Base-by-base conservation (phyloP, 2,797 vertebrate genomes). In the Enteromius argenteus region DNA sequence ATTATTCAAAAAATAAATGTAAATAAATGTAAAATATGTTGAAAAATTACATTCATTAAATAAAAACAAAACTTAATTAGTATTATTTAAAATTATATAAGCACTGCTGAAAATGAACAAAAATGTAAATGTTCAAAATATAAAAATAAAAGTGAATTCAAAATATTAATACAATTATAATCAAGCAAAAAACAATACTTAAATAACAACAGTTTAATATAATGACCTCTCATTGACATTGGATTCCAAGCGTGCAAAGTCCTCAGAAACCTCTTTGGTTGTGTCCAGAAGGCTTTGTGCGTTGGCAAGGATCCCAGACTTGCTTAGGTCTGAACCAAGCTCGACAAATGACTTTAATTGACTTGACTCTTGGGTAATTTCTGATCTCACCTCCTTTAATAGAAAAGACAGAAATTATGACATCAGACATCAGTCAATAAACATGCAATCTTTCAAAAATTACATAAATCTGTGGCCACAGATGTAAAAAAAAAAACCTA, bases 361-460 rank as follows among this genome's bases (percentile, higher is more conserved):
- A 79, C 95, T 94, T 1, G 95, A 92, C 80, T 98, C 96, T 90
- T 97, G 96, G 88, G 93, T 94, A 94, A 99, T 91, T 92, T 99
- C 98, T 0, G 89, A 94, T 89, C 90, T 96, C 83, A 99, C 95
- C 64, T 98, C 97, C 98, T 99, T 91, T 87, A 80, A 66, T 27
- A 30, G 84, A 83, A 80, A 71, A 71, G 39, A 56, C 13, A 86
- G 30, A 49, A 76, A 67, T 15, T 3, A 66, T 68, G 62, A 39
- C 21, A 64, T 53, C 17, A 1, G 58, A 49, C 27, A 8, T 42
- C n/a, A 39, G 11, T 17, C 27, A 64, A 68, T 19, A 64, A 69
- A 76, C 80, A 84, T 62, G 53, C 14, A 17, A 30, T 51, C 23
- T 14, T 27, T 23, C n/a, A 78, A 37, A 72, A 23, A 53, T 23